Evolutionary conservation across 2,113 vertebrate species (phyloP), one percentile per base, ranked within the genome.

Genomic region (human (Homo sapiens)): DNA sequence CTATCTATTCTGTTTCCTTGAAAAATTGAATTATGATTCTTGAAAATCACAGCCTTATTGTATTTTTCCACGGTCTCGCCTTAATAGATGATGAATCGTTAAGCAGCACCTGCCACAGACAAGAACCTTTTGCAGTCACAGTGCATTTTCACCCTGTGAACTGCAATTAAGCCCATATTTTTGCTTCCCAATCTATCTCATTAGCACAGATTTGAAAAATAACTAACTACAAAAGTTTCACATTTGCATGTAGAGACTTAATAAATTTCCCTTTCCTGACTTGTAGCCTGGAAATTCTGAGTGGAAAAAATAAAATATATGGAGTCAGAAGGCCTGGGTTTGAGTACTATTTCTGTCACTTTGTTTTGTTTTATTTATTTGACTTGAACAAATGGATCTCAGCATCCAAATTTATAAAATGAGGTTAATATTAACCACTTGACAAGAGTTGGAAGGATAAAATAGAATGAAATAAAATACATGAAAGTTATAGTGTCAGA

Each of bases 1-100:
- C 88, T 96, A 95, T 97, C 96, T 90, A 88, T 95, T 97, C 92
- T 91, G 83, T 97, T 96, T 94, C 97, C 98, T 97, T 97, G 95
- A 97, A 95, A 91, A 89, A 94, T 84, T 98, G 97, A 98, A 96
- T 97, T 98, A 97, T 50, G 96, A 91, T 93, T 97, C 94, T 86
- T 97, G 85, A 96, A 97, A 97, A 97, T 94, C 93, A 94, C 68
- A 93, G 80, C 50, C 92, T 94, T 96, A 93, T 93, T 97, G 93
- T 97, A 86, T 93, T 96, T 97, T 93, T 94, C 94, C 89, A 72
- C 0, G n/a, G 82, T 95, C 91, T 97, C 96, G 89, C 73, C 91
- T 89, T 97, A 98, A 96, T 98, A 78, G 94, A 96, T 94, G 95
- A 89, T 97, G 97, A 96, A 95, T 96, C 22, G 16, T 95, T 97